phyloP scores from a whole-genome alignment of 2,888 invertebrate genomes.

The Drosophila austrosaltans region DNA sequence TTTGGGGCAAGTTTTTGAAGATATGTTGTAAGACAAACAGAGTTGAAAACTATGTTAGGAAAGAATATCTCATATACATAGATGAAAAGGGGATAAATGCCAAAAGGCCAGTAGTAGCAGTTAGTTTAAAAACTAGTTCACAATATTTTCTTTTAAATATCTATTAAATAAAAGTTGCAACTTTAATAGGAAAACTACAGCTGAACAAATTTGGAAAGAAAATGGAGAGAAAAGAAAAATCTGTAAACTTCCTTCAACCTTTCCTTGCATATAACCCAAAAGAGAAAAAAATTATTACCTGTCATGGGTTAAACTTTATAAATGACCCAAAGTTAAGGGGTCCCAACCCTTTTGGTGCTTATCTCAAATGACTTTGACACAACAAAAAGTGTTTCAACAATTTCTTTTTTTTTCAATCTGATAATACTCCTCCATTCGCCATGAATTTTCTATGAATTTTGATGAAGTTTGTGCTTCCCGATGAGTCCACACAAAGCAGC shows the following conservation, averaged over 20 bases:
- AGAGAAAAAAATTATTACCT: slow-evolving; percentile 40
- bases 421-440: neutral
- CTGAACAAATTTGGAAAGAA: neutral
- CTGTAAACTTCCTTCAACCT: neutral
- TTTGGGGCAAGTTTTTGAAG: neutral
- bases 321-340: slow-evolving; percentile 27
- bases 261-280: slow-evolving; percentile 15
- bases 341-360: slow-evolving; percentile 4
- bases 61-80: slow-evolving; percentile 19
- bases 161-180: neutral
- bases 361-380: slow-evolving; percentile 5
- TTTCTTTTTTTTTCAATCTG: neutral
- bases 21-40: slow-evolving; percentile 25
- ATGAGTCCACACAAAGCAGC: slow-evolving; percentile 7
- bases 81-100: neutral
- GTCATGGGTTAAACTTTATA: slow-evolving; percentile 29
- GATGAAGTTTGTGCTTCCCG: slow-evolving; percentile 10
- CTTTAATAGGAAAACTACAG: neutral
- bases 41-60: slow-evolving; percentile 48
- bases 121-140: neutral
- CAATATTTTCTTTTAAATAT: neutral
- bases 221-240: neutral
- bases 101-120: neutral
- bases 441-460: slow-evolving; percentile 10
- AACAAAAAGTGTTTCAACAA: slow-evolving; percentile 9